phyloP scores from a whole-genome alignment of 2,113 vertebrate genomes.

The Rhabdomys dilectus region DNA sequence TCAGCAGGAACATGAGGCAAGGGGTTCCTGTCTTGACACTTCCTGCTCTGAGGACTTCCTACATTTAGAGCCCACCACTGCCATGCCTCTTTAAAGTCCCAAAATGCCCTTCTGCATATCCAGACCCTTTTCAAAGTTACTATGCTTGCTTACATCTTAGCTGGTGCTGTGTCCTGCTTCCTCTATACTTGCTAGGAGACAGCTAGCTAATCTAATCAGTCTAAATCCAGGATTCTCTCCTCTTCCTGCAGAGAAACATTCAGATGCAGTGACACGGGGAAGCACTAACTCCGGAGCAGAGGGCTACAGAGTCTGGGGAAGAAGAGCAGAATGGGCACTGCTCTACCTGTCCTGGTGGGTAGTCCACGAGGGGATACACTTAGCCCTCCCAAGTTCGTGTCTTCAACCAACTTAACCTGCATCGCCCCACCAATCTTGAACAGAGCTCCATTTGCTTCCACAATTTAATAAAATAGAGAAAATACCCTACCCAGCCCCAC shows the following conservation, averaged over 20 bases:
- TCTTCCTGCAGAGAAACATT: neutral
- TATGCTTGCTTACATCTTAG: neutral
- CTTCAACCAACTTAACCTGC: neutral
- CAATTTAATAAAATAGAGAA: neutral
- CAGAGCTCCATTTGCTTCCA: neutral
- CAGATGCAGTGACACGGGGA: neutral
- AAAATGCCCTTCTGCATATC: rapidly evolving
- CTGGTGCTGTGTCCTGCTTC: neutral
- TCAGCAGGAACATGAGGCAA: neutral
- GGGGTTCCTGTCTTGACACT: neutral
- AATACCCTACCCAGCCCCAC: neutral
- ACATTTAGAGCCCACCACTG: neutral
- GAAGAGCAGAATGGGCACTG: neutral
- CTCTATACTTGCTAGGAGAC: neutral
- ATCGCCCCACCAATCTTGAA: neutral
- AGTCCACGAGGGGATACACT: neutral
- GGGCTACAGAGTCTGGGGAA: neutral
- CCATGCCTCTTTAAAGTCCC: neutral
- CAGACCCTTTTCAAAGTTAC: neutral
- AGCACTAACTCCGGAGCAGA: neutral
- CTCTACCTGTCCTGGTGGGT: neutral
- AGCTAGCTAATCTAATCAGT: neutral
- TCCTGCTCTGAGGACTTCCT: neutral
- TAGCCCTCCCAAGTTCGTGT: neutral
- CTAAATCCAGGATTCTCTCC: neutral